Evolutionary conservation across 1,140 invertebrate species (phyloP), one percentile per base, ranked within the genome.

Genomic region (Pogonomyrmex barbatus): DNA sequence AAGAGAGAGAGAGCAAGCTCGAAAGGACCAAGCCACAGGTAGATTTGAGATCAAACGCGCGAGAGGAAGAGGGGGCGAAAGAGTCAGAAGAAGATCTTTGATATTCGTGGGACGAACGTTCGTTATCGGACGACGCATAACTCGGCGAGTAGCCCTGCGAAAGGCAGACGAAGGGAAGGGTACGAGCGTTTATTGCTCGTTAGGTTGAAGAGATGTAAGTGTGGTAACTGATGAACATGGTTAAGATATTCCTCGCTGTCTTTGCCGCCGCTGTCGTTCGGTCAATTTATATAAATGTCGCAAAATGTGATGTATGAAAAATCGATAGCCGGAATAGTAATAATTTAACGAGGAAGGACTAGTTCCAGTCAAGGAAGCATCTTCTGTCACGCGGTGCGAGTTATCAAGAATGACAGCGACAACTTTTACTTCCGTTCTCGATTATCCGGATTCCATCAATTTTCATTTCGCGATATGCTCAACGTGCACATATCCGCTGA

Each of bases 361-460:
- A 87, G 84, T 81, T 88, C 47, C 78, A 73, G 36, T 36, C 42
- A 33, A 81, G 70, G 50, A 60, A 76, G 52, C 30, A 68, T 56
- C 42, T 30, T 63, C 75, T 24, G 58, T 56, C 58, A 9, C 33
- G 33, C 39, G 42, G 12, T 60, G 45, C 75, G 30, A 73, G 42
- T 60, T 42, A 54, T 82, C 67, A 36, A 17, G 42, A 58, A 71
- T 71, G 78, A 82, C 78, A 82, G 65, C 67, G 65, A 75, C 62
- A 75, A 68, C 68, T 77, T 70, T 73, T 76, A 81, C 77, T 88
- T 79, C 76, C 92, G 90, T 89, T 88, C 89, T 70, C 60, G 89
- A 91, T 85, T 89, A 89, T 89, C 87, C 92, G 91, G 76, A 71
- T 89, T 90, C 88, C 91, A 93, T 93, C 88, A 93, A 92, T 93